Evolutionary conservation across 2,888 invertebrate species (phyloP), one percentile per base, ranked within the genome.

Genomic region (Platyscelio sp.): DNA sequence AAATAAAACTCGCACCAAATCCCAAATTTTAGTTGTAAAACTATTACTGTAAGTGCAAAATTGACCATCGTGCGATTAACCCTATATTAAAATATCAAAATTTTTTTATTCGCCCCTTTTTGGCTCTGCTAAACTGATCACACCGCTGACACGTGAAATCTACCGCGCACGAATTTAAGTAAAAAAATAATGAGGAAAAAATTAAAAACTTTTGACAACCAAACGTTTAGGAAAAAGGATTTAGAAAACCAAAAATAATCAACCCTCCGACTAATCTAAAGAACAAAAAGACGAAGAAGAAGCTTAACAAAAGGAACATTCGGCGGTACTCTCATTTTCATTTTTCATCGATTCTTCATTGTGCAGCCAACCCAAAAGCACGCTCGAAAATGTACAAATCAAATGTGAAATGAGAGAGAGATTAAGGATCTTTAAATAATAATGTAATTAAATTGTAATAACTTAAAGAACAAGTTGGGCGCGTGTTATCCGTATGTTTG

Each of bases 381-480:
- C 90, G 89, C 91, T 92, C 91, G 90, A 91, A 90, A 92, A 91
- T 92, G 93, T 93, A 93, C 93, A 93, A 93, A 93, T 92, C 90
- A 91, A 91, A 91, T 54, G 89, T 84, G 83, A 86, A 86, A 85
- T 85, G 82, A 88, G 86, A 87, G 87, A 87, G 75, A 87, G 86
- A 87, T 86, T n/a, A 88, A 85, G 83, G 68, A 90, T 86, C 80
- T 87, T 87, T 88, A 88, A 85, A 85, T 89, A 91, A 91, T 92
- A 92, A 91, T 88, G 88, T 89, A 91, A 91, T 90, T 86, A 90
- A 76, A 49, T 33, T 70, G 51, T 92, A 91, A 92, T 92, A 91
- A 93, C 90, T 91, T 92, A 91, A 92, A 89, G 86, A 78, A 49
- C 40, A 56, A 68, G 72, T 9, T 49, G 83, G 75, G 83, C 78